phyloP scores from a whole-genome alignment of 2,888 invertebrate species.

The Dicranocentrus wangi region DNA sequence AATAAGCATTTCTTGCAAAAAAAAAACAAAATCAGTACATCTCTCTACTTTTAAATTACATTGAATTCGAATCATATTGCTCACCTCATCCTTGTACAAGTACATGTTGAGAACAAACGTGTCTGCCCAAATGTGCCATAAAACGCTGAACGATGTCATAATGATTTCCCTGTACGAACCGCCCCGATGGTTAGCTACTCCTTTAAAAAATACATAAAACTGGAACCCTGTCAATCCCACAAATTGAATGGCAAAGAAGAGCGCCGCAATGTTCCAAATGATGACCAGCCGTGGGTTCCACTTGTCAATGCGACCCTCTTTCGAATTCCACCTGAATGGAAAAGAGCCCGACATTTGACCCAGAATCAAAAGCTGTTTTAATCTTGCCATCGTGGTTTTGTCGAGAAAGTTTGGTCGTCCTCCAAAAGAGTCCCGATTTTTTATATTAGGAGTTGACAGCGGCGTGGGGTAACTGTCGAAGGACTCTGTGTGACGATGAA shows the following conservation, averaged over 20 bases:
- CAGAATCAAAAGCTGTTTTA: conserved; percentile 49
- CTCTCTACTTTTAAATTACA: no score
- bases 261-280: conserved; percentile 50
- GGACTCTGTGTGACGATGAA: neutral
- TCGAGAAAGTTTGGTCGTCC: conserved; percentile 48
- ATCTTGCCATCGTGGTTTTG: conserved; percentile 46
- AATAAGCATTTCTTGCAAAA: neutral
- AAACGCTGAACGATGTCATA: conserved; percentile 54
- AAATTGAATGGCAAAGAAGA: conserved; percentile 52
- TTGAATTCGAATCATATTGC: no score
- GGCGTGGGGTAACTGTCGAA: no score
- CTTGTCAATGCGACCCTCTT: conserved; percentile 48
- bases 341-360: conserved; percentile 42
- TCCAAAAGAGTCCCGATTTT: neutral
- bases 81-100: conserved; percentile 49
- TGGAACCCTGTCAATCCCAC: conserved; percentile 38
- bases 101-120: conserved; percentile 52
- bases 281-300: conserved; percentile 38
- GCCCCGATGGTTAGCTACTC: conserved; percentile 26
- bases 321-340: conserved; percentile 52
- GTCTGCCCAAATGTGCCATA: conserved; percentile 54
- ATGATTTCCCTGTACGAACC: conserved; percentile 54
- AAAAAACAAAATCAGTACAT: neutral
- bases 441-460: neutral
- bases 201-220: conserved; percentile 46